Percentiles rank a stretch among this genome's conserved stretches.
These are phyloP conservation scores for Thamnaconus septentrionalis DNA, from an alignment of 2,113 vertebrate genomes.

Conservation along the genomic window DNA sequence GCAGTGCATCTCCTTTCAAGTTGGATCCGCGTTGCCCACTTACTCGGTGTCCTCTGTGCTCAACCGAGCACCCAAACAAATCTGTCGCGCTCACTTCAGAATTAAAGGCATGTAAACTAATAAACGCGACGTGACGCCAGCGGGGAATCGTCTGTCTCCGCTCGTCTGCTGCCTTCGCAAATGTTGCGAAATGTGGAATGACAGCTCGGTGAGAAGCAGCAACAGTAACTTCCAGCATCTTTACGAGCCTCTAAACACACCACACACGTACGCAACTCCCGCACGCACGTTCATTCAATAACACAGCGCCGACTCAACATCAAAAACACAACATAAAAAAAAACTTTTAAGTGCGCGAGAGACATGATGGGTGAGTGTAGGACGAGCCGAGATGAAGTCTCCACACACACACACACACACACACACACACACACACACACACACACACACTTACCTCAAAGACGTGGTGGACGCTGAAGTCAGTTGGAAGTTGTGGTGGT, in stretches of 20 bases:
- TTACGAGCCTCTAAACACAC: neutral
- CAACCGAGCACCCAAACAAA: too few species aligned
- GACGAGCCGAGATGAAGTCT: too few species aligned
- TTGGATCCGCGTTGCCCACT: too few species aligned
- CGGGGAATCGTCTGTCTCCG: too few species aligned
- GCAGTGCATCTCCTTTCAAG: too few species aligned
- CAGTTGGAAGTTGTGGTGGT: conserved; percentile 4
- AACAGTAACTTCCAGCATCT: neutral
- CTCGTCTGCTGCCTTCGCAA: too few species aligned
- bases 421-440: neutral
- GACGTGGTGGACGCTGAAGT: conserved; percentile 43
- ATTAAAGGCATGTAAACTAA: too few species aligned
- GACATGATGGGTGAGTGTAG: too few species aligned
- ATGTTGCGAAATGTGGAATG: conserved; percentile 5
- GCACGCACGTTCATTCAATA: conserved; percentile 22
- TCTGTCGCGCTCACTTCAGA: too few species aligned
- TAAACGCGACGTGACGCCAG: too few species aligned
- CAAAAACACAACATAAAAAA: conserved; percentile 16
- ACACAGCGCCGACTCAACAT: conserved; percentile 3
- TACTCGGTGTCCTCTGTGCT: too few species aligned
- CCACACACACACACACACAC: too few species aligned
- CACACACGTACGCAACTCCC: conserved; percentile 8
- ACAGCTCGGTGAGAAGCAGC: conserved; percentile 25
- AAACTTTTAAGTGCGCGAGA: neutral
- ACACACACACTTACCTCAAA: conserved; percentile 59